Evolutionary conservation across 2,113 vertebrate species (phyloP).

Genomic region (Chaetodon auriga): DNA sequence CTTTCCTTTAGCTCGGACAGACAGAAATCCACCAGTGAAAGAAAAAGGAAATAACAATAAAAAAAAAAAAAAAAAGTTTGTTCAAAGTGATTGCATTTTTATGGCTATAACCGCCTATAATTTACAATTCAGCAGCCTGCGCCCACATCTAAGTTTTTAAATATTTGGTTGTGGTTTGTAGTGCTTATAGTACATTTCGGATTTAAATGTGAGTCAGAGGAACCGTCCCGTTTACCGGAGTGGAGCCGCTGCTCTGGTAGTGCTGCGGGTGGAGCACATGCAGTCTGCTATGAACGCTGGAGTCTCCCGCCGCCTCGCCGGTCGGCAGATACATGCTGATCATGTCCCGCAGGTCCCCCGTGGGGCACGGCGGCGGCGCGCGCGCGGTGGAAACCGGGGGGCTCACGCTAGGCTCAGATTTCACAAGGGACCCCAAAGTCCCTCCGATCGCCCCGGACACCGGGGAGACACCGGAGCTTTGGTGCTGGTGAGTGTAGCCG

Average conservation of each 20-base stretch:
- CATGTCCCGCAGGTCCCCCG: slow-evolving; percentile 97
- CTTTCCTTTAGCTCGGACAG: slow-evolving; percentile 68
- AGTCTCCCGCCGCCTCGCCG: slow-evolving; percentile 90
- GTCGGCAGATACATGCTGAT: slow-evolving; percentile 99
- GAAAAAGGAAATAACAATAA: slow-evolving; percentile 60
- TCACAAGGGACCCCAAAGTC: slow-evolving; percentile 92
- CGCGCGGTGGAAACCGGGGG: slow-evolving; percentile 89
- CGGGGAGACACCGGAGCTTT: slow-evolving; percentile 88
- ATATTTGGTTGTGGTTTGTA: slow-evolving; percentile 83
- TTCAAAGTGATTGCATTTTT: slow-evolving; percentile 79
- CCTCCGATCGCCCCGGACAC: slow-evolving; percentile 88
- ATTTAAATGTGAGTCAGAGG: slow-evolving; percentile 95
- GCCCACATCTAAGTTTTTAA: slow-evolving; percentile 78
- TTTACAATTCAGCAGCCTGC: slow-evolving; percentile 86
- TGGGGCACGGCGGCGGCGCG: slow-evolving; percentile 88
- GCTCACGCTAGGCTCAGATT: slow-evolving; percentile 94
- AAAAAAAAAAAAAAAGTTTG: slow-evolving; percentile 73
- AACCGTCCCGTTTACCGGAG: slow-evolving; percentile 93
- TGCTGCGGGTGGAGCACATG: slow-evolving; percentile 93
- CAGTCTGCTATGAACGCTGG: slow-evolving; percentile 92
- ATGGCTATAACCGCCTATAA: slow-evolving; percentile 83
- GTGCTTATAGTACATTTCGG: slow-evolving; percentile 51
- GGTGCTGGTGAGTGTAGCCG: slow-evolving; percentile 88
- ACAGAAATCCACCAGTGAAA: slow-evolving; percentile 78
- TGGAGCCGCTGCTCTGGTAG: slow-evolving; percentile 91